Evolutionary conservation across 2,113 vertebrate species (phyloP), one percentile per base, ranked within the genome.

Genomic region (Ptychochromis oligacanthus): DNA sequence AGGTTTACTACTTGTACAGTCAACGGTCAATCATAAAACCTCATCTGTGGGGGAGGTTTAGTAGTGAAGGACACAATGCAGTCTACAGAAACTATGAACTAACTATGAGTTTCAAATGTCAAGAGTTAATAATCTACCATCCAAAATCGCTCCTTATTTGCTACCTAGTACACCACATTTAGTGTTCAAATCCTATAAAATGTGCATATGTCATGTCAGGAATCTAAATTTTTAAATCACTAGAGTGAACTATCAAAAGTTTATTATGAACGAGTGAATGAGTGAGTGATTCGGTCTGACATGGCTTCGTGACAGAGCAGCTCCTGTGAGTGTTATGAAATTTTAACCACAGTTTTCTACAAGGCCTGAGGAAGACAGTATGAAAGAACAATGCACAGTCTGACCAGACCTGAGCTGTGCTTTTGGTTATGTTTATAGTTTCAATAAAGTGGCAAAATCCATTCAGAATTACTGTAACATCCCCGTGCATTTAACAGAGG

Each of bases 291-390:
- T 84, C 56, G 62, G 40, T n/a, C n/a, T n/a, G n/a, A n/a, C n/a
- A 26, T 7, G 57, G 62, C 36, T 56, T 64, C 46, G 56, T 28
- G 43, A 46, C n/a, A 65, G n/a, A 43, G 31, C n/a, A 3, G 34
- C 49, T 70, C 75, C 46, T 64, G 57, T 56, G 20, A 52, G 2
- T 31, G 57, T 65, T 55, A 22, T 77, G 62, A 88, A 65, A 81
- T 28, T 76, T 80, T 22, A 70, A 80, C n/a, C 58, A 78, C 43
- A 34, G 38, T 70, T 80, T 67, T 26, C 62, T 55, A 65, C 49
- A 55, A 59, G 6, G 67, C 34, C 74, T 9, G 5, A 67, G 58
- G 34, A 28, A 62, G 28, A 58, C 22, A 56, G 26, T 61, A 28
- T n/a, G 59, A 13, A 70, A 56, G 31, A 76, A 26, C 17, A 54